These are phyloP conservation scores for Plusia festucae DNA, from an alignment of 2,888 invertebrate species.

Conservation along the genomic window DNA sequence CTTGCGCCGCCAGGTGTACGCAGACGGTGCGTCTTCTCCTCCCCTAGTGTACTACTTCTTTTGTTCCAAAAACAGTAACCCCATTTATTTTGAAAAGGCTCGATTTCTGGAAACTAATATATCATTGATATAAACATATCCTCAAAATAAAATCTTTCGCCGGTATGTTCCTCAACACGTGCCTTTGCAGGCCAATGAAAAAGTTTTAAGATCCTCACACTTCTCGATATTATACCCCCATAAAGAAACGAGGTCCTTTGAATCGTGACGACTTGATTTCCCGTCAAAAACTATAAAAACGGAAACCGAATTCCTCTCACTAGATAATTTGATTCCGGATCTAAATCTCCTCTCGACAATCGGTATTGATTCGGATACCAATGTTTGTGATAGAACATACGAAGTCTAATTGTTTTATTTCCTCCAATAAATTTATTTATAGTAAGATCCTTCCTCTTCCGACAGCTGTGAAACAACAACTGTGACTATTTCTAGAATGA, in stretches of 20 bases:
- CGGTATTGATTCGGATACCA: neutral
- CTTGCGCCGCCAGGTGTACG: constrained; percentile 84
- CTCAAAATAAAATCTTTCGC: neutral
- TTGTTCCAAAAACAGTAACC: constrained; percentile 87
- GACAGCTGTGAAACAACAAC: constrained; percentile 54
- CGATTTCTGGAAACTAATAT: constrained; percentile 37
- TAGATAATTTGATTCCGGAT: neutral
- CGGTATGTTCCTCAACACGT: neutral
- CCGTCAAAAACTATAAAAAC: neutral
- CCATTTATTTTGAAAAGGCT: constrained; percentile 72
- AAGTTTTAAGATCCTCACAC: neutral
- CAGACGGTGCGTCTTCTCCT: constrained; percentile 78
- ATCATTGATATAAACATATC: neutral
- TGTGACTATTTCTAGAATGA: constrained; percentile 50
- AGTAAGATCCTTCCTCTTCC: constrained; percentile 42
- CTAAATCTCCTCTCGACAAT: neutral
- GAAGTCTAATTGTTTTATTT: constrained; percentile 35
- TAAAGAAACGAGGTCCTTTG: neutral
- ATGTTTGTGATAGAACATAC: constrained; percentile 8
- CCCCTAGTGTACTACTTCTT: constrained; percentile 74
- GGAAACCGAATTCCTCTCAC: neutral
- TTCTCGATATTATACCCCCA: neutral
- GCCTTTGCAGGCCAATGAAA: neutral
- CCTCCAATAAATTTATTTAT: constrained; percentile 43
- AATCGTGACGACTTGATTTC: neutral